Evolutionary conservation across 2,888 invertebrate genomes (phyloP), one percentile per base, ranked within the genome.

Genomic region (Mythimna albipuncta): DNA sequence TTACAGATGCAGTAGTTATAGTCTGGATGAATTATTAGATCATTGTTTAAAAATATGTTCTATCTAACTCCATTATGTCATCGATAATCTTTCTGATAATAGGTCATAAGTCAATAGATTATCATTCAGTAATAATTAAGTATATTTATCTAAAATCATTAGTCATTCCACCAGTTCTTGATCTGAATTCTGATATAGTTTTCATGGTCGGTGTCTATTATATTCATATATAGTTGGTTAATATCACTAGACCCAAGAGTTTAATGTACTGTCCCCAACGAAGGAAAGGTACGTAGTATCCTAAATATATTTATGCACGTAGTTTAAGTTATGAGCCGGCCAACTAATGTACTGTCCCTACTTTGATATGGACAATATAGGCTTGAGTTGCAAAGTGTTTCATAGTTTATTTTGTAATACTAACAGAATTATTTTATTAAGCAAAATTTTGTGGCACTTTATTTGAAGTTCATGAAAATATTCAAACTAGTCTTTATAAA

Each of bases 301-400:
- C 73, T 79, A 35, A 58, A 72, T 78, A n/a, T 77, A 61, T 71
- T 52, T 72, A 68, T 58, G n/a, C 9, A 7, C 6, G 62, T 68
- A 67, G 52, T 57, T 59, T 44, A 77, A 64, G 65, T 72, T 67
- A 78, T 64, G 59, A 57, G 13, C 4, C 16, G 13, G 35, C 4
- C 41, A 47, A 35, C 57, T 82, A 61, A 82, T 77, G 82, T 67
- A 78, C 63, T 21, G 64, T 47, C 38, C 61, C 41, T 47, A 59
- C 52, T 79, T 78, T 78, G 78, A 41, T 58, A 82, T 77, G 66
- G 72, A 82, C 82, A 57, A 16, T 65, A 57, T 66, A 44, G 38
- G 66, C 44, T 69, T 44, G 47, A 62, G 64, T 68, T 62, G 47
- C 35, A 50, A 65, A 81, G 44, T 59, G 38, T 41, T 64, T 9